phyloP scores from a whole-genome alignment of 2,888 invertebrate genomes.

The Tenthredo distinguenda region DNA sequence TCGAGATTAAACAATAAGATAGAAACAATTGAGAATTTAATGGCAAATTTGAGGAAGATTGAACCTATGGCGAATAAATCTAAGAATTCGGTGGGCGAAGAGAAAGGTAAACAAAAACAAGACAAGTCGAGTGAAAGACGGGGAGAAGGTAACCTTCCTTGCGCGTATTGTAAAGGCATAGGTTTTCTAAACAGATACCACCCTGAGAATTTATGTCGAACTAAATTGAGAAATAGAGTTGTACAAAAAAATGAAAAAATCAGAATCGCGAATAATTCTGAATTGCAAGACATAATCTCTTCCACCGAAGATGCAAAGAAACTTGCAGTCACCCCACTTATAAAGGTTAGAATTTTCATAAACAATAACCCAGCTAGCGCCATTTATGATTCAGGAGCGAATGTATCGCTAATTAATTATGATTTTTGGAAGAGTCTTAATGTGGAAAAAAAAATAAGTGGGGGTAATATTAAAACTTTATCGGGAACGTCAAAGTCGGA shows the following conservation, averaged over 20 bases:
- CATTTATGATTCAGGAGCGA: conserved; percentile 32
- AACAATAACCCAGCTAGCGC: conserved; percentile 9
- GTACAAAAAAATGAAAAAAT: conserved; percentile 20
- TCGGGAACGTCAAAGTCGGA: conserved; percentile 34
- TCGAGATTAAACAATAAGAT: no score
- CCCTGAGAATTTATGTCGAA: conserved; percentile 34
- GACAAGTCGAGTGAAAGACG: no score
- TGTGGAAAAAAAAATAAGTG: background rate
- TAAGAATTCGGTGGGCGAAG: no score
- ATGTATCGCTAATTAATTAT: conserved; percentile 34
- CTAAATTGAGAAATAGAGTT: no score
- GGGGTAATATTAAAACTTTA: conserved; percentile 47
- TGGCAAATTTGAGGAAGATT: no score
- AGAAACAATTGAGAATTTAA: no score
- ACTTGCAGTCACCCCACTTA: conserved; percentile 47
- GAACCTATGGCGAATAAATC: no score
- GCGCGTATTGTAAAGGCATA: conserved; percentile 1
- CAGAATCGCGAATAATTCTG: background rate
- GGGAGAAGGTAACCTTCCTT: no score
- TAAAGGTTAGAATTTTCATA: conserved; percentile 30
- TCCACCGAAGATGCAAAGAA: conserved; percentile 50
- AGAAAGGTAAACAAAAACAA: conserved; percentile 53
- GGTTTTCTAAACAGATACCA: conserved; percentile 30
- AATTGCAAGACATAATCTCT: background rate
- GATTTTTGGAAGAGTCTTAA: background rate